Evolutionary conservation across 2,888 invertebrate genomes (phyloP).

Genomic region (Leptinotarsa tumamoca): DNA sequence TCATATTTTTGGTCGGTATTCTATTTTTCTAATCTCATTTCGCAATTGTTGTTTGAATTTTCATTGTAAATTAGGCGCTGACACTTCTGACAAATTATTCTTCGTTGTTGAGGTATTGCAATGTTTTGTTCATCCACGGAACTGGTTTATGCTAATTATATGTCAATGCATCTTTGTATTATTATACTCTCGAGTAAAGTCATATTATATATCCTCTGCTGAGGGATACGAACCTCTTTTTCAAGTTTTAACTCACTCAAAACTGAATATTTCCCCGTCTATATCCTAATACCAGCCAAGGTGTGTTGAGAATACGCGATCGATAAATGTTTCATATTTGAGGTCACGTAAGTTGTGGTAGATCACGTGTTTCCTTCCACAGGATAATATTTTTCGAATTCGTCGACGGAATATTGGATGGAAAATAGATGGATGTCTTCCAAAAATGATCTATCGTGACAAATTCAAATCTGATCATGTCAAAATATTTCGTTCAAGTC

Average conservation of each 20-base stretch:
- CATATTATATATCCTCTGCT: too few species aligned
- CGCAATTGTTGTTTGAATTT: too few species aligned
- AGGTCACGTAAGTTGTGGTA: conserved; percentile 33
- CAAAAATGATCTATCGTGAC: not conserved
- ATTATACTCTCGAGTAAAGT: too few species aligned
- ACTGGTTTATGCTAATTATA: too few species aligned
- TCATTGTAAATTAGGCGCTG: too few species aligned
- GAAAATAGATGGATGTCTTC: not conserved
- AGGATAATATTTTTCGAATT: conserved; percentile 8
- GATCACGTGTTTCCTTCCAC: conserved; percentile 30
- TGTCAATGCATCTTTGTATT: too few species aligned
- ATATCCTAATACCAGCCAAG: conserved; percentile 18
- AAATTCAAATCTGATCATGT: not conserved
- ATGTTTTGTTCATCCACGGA: too few species aligned
- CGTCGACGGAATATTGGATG: not conserved
- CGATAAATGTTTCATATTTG: conserved; percentile 34
- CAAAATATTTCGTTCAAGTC: not conserved
- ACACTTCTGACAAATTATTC: too few species aligned
- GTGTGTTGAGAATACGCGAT: conserved; percentile 32
- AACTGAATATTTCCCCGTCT: not conserved
- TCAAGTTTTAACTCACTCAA: not conserved
- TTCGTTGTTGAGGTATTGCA: too few species aligned
- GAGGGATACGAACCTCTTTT: too few species aligned
- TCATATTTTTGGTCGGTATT: too few species aligned
- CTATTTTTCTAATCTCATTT: too few species aligned